Evolutionary conservation across 2,888 invertebrate genomes (phyloP), one percentile per base, ranked within the genome.

Genomic region (Nemotelus nigrinus): DNA sequence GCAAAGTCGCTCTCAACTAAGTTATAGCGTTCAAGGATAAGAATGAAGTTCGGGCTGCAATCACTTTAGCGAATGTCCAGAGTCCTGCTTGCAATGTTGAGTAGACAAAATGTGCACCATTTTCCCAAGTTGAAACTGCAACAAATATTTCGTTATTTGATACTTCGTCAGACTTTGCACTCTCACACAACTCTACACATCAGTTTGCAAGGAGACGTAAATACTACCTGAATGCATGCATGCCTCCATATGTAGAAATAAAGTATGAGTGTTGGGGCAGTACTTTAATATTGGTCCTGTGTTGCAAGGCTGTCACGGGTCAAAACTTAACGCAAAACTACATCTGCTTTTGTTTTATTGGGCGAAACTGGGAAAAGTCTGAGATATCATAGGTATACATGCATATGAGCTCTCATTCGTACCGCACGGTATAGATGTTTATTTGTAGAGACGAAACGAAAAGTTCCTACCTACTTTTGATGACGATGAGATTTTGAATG

Each of bases 341-440:
- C 76, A 78, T 67, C 77, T 78, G 76, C 78, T 78, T 78, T 78
- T 78, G 76, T 68, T 77, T 76, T 78, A 78, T 78, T 65, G 48
- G 63, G 43, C 48, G 48, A 60, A 74, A 74, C 58, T 57, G 45
- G 45, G 48, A 58, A 72, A 57, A 55, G 57, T 65, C 65, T 57
- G 45, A 77, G 47, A 78, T 74, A 41, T 78, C 47, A 72, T 67
- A 63, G 48, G 65, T 65, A 72, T 76, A 72, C 71, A 65, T 50
- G 57, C 25, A 74, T 63, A 48, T 57, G 58, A 57, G 68, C 47
- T 7, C 39, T n/a, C 10, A 39, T 7, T 8, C 55, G 25, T 41
- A 10, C 55, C 39, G 57, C 41, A 47, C 58, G 41, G n/a, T 2
- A 50, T n/a, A 3, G 39, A 57, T 58, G 60, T 72, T 72, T 72